These are phyloP conservation scores for Corythaeola cristata DNA, from an alignment of 2,113 vertebrate species.

Conservation along the genomic window DNA sequence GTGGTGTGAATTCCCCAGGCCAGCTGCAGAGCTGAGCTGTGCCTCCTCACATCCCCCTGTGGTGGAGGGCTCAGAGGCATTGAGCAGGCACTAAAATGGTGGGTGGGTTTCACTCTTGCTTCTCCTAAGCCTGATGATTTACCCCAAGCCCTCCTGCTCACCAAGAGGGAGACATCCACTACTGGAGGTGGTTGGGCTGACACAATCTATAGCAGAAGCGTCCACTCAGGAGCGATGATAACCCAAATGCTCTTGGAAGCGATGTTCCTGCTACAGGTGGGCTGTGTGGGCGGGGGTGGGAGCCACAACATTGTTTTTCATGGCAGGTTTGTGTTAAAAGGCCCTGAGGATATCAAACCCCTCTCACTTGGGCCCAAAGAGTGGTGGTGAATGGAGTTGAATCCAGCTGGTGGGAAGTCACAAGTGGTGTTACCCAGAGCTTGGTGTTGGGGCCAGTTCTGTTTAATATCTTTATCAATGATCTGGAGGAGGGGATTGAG, in stretches of 20 bases:
- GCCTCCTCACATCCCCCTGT: too few species aligned
- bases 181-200: not conserved
- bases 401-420: too few species aligned
- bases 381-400: too few species aligned
- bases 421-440: too few species aligned
- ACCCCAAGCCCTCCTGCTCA: not conserved
- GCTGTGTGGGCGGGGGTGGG: not conserved
- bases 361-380: too few species aligned
- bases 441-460: too few species aligned
- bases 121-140: not conserved
- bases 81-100: not conserved
- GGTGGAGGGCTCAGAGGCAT: not conserved
- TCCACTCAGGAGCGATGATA: fast-evolving
- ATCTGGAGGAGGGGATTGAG: too few species aligned
- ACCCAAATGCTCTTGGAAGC: not conserved
- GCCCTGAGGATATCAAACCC: not conserved
- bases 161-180: fast-evolving
- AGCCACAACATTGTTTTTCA: not conserved
- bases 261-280: fast-evolving
- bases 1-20: fast-evolving
- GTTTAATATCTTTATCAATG: too few species aligned
- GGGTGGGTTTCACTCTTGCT: not conserved
- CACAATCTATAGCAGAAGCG: not conserved
- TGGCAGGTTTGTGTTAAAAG: not conserved
- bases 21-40: not conserved